Conservation (phyloP, 2,888 invertebrate species). For the Chrysina gloriosa region DNA sequence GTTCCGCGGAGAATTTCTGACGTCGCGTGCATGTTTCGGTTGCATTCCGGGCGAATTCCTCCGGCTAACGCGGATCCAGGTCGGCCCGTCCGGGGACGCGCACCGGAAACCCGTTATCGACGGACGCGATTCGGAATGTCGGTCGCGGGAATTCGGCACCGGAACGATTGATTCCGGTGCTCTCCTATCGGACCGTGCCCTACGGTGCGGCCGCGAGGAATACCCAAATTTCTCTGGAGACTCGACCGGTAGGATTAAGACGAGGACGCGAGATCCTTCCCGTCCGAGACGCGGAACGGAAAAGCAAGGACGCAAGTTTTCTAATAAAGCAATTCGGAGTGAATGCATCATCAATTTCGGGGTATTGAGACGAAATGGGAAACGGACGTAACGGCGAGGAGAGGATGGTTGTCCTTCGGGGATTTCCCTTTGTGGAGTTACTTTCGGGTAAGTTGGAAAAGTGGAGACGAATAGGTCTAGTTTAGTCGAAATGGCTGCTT, state of each 20-base stretch:
- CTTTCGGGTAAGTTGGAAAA: not conserved
- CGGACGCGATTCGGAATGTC: not conserved
- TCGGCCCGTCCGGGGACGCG: not conserved
- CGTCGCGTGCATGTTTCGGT: not conserved
- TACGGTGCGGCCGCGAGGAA: not conserved
- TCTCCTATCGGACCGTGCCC: not conserved
- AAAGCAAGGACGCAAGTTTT: not conserved
- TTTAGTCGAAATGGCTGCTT: too few species aligned
- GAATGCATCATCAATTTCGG: not conserved
- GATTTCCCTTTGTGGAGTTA: not conserved
- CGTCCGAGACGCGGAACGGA: too few species aligned
- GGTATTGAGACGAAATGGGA: too few species aligned
- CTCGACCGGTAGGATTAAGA: not conserved
- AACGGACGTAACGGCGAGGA: not conserved
- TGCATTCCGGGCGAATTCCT: not conserved
- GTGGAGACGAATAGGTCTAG: too few species aligned
- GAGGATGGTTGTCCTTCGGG: not conserved
- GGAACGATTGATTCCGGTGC: not conserved
- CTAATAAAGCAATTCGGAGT: not conserved
- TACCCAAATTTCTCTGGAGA: slow-evolving; percentile 1
- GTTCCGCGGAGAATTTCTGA: not conserved
- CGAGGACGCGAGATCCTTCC: too few species aligned
- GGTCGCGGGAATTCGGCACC: not conserved
- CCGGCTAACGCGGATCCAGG: not conserved
- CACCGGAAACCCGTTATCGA: not conserved